Evolutionary conservation across 2,113 vertebrate genomes (phyloP).

Genomic region (Otus sunia): DNA sequence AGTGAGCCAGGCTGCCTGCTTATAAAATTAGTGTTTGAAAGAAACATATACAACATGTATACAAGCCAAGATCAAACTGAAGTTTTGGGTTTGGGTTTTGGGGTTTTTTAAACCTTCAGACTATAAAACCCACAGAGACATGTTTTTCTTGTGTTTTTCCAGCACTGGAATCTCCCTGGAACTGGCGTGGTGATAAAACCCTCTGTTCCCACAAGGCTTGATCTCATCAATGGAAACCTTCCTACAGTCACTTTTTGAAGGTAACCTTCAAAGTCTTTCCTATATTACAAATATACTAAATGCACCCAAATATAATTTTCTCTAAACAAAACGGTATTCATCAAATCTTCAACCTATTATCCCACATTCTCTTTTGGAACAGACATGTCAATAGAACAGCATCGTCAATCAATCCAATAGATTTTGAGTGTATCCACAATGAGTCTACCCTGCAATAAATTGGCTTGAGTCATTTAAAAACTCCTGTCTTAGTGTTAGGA

Average conservation of each 20-base stretch:
- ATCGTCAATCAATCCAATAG: constrained; percentile 30
- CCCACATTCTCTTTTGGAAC: constrained; percentile 1
- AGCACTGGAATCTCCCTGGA: not conserved
- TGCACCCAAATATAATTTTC: constrained; percentile 11
- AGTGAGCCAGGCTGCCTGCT: not conserved
- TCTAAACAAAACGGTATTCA: constrained; percentile 3
- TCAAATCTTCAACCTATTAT: constrained; percentile 37
- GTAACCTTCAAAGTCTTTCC: constrained; percentile 38
- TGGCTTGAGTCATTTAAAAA: constrained; percentile 34
- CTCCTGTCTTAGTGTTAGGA: constrained; percentile 29
- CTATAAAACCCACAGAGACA: not conserved
- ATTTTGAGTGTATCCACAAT: constrained; percentile 39
- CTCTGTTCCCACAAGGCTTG: not conserved
- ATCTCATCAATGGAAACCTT: not conserved
- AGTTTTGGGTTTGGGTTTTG: not conserved
- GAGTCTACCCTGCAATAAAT: constrained; percentile 1
- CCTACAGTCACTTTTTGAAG: not conserved
- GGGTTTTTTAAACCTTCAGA: not conserved
- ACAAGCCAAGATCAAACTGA: not conserved
- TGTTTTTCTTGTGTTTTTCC: not conserved
- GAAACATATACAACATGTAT: not conserved
- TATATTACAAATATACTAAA: not conserved
- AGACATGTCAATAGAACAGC: constrained; percentile 20
- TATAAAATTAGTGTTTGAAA: not conserved
- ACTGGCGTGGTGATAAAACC: not conserved